These are phyloP conservation scores for Netelia melanura DNA, from an alignment of 2,888 invertebrate species.

Conservation along the genomic window DNA sequence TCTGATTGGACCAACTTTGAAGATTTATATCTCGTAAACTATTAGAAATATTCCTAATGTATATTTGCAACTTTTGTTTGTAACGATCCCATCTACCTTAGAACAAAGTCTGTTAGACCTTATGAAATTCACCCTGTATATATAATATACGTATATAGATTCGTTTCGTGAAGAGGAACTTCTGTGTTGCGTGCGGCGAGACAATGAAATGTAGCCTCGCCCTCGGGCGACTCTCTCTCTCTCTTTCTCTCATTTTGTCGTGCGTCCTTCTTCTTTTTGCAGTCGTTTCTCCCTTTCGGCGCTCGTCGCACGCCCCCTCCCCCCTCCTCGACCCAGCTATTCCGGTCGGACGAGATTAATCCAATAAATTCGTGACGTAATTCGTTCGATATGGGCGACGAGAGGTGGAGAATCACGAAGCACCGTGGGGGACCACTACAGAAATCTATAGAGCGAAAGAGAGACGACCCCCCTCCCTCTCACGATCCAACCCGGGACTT, in stretches of 20 bases:
- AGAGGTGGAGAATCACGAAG: constrained; percentile 41
- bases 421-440: not conserved
- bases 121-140: too few relatives aligned
- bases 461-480: not conserved
- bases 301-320: constrained; percentile 21
- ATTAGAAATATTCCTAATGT: too few relatives aligned
- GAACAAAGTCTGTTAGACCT: too few relatives aligned
- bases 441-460: constrained; percentile 20
- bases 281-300: constrained; percentile 17
- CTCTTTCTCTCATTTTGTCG: constrained; percentile 37
- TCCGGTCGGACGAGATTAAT: constrained; percentile 63
- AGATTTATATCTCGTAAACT: too few relatives aligned
- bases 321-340: constrained; percentile 39
- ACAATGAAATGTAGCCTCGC: constrained; percentile 69
- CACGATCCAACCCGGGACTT: not conserved
- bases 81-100: too few relatives aligned
- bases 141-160: constrained; percentile 4
- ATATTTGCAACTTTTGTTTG: too few relatives aligned
- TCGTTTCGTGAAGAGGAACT: constrained; percentile 51
- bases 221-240: constrained; percentile 52
- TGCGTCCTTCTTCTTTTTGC: constrained; percentile 25
- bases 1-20: too few relatives aligned
- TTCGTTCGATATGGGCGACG: constrained; percentile 63
- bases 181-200: constrained; percentile 57
- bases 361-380: constrained; percentile 68